These are phyloP conservation scores for Podiceps cristatus DNA, from an alignment of 2,113 vertebrate genomes.

Conservation along the genomic window DNA sequence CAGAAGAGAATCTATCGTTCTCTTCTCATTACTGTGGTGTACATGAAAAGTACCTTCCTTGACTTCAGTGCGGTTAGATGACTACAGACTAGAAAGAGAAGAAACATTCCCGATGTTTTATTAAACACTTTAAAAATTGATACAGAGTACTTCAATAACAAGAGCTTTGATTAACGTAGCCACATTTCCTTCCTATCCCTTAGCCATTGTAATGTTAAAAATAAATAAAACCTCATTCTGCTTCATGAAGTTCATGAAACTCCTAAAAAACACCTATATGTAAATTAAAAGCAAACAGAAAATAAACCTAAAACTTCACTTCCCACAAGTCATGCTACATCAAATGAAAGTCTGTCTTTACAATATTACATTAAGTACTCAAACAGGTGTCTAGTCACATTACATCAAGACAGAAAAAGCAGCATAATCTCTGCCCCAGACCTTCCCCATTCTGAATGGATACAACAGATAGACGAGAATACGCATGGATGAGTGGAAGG, in stretches of 20 bases:
- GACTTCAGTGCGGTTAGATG: not conserved
- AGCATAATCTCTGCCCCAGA: not conserved
- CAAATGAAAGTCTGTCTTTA: not conserved
- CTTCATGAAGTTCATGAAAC: not conserved
- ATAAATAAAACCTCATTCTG: not conserved
- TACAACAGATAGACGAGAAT: not conserved
- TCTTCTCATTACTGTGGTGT: not conserved
- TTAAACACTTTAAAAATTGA: constrained; percentile 62
- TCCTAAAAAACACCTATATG: not conserved
- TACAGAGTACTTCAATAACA: constrained; percentile 16
- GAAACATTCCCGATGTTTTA: constrained; percentile 18
- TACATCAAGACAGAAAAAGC: not conserved
- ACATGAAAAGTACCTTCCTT: not conserved
- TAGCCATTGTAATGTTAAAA: not conserved
- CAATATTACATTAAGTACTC: not conserved
- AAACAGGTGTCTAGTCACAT: not conserved
- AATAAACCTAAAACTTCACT: not conserved
- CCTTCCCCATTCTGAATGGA: not conserved
- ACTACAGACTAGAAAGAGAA: not conserved
- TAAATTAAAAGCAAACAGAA: not conserved
- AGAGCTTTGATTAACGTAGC: not conserved
- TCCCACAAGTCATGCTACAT: not conserved
- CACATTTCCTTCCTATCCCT: not conserved
- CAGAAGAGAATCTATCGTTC: not conserved
- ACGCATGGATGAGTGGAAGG: not conserved